These are phyloP conservation scores for Graptemys geographica DNA, from an alignment of 2,797 vertebrate genomes.

Conservation along the genomic window DNA sequence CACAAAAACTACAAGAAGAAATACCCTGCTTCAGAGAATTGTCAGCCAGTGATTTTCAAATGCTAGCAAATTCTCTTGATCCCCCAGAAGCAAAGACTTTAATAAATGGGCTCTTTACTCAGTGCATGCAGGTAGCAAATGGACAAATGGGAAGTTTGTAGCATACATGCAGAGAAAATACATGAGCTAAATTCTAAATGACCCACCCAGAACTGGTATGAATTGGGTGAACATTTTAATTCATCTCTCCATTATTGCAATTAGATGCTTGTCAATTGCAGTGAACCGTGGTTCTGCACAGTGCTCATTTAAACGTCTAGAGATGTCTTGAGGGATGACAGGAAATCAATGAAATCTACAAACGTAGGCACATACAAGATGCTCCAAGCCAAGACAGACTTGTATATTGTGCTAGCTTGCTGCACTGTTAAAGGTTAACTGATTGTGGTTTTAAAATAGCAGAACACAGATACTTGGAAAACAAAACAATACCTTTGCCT, in stretches of 20 bases:
- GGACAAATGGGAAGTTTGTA: not conserved
- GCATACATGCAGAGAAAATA: not conserved
- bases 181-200: not conserved
- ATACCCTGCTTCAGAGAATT: rapidly evolving
- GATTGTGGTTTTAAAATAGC: not conserved
- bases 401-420: not conserved
- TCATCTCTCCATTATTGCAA: not conserved
- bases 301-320: not conserved
- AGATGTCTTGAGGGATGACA: not conserved
- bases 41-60: not conserved
- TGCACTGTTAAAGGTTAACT: not conserved
- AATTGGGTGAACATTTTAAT: not conserved
- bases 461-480: not conserved
- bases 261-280: not conserved
- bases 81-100: not conserved
- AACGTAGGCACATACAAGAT: not conserved
- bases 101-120: not conserved
- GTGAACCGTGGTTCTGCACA: not conserved
- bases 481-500: not conserved
- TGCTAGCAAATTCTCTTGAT: not conserved
- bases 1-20: not conserved
- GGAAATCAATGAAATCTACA: not conserved
- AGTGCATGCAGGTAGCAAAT: not conserved
- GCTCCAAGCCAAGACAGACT: not conserved
- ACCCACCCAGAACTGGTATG: not conserved